These are phyloP conservation scores for Vombatus ursinus DNA, from an alignment of 2,113 vertebrate genomes.

Conservation along the genomic window DNA sequence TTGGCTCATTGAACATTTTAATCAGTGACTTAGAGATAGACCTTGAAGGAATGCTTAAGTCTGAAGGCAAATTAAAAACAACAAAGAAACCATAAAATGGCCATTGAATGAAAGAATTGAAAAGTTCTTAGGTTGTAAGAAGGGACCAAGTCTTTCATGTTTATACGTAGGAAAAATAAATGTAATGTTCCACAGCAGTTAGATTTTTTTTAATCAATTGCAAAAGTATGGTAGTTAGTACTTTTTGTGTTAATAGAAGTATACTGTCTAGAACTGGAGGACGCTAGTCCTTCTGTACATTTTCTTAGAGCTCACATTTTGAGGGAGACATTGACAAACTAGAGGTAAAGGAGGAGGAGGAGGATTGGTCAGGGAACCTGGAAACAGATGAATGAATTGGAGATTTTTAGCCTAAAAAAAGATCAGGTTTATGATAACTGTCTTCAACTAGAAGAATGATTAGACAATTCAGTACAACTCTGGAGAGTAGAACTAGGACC, in stretches of 20 bases:
- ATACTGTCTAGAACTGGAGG: background rate
- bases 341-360: background rate
- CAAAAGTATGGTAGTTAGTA: background rate
- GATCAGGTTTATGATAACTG: background rate
- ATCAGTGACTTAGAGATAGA: background rate
- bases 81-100: background rate
- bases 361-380: background rate
- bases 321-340: background rate
- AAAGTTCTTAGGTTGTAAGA: background rate
- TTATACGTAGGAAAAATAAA: background rate
- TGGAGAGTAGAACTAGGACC: background rate
- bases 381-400: background rate
- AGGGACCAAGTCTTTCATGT: background rate
- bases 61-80: background rate
- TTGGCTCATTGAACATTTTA: background rate
- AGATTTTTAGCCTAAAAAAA: background rate
- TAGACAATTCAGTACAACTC: background rate
- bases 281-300: background rate
- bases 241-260: background rate
- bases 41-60: background rate
- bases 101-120: background rate
- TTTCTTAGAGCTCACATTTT: background rate
- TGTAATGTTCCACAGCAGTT: background rate
- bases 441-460: background rate
- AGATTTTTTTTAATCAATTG: background rate